Base-by-base conservation (phyloP, 2,797 vertebrate genomes). In the Sarcophilus harrisii region DNA sequence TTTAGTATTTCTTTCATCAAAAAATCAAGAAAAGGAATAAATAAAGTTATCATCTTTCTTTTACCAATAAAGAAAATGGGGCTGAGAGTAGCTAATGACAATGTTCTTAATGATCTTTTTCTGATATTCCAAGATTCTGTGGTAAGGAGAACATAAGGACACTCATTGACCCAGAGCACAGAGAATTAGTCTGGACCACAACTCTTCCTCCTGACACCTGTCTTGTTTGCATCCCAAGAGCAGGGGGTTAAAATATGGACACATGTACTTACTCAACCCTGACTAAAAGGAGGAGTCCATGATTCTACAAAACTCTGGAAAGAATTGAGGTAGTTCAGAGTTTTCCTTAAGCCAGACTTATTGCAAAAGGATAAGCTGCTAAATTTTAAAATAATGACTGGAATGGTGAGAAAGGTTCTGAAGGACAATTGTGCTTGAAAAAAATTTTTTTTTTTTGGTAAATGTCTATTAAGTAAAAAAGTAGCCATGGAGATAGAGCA, bases 1-100 rank as follows among this genome's bases (percentile, higher is more conserved):
- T 38, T 38, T 21, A 66, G 32, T 73, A 8, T 38, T 73, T 73
- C n/a, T 38, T 73, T 73, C 62, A 32, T 38, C 18, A 38, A 49
- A 49, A 73, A 38, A 8, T 73, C 1, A 55, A 55, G 5, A 55
- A 55, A 73, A 73, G 32, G 21, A 66, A 11, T 60, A 60, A 66
- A 66, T n/a, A n/a, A 5, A 2, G 32, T 73, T 38, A 0, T 30
- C 97, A 57, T 55, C 24, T 93, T 45, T 0, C 0, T 92, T 96
- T 93, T 90, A 90, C 24, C 92, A 14, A 91, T 30, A 4, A 58
- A 10, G n/a, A 94, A 96, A 92, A 21, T 1, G 29, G 95, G 18
- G 57, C 0, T 0, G 9, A 49, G 38, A 95, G n/a, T 38, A n/a
- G 18, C 6, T 18, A 73, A 24, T 38, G 66, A n/a, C n/a, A 73